Conservation (phyloP, 1,140 invertebrate genomes). For the Dendrolimus kikuchii region DNA sequence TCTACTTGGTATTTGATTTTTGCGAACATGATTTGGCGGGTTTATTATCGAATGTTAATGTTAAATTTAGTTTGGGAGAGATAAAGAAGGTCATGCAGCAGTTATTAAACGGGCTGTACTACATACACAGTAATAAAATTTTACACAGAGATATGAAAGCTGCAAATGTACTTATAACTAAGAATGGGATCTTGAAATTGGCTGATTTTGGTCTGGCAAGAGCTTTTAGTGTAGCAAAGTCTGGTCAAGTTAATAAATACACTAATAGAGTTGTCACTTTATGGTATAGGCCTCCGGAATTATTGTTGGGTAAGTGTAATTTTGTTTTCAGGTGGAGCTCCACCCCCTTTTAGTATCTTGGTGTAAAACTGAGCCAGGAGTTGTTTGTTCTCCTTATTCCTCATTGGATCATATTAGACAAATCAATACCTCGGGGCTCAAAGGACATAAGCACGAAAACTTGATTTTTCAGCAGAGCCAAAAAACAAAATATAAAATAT, state of each 20-base stretch:
- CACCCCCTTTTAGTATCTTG: no score
- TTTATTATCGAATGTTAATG: conserved; percentile 94
- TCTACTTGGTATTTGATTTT: conserved; percentile 99
- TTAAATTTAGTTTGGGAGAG: conserved; percentile 97
- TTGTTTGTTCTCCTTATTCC: no score
- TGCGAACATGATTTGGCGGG: conserved; percentile 99
- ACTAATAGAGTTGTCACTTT: conserved; percentile 98
- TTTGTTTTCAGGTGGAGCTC: no score
- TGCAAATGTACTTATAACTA: conserved; percentile 98
- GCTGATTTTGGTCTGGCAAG: conserved; percentile 95
- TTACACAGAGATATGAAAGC: conserved; percentile 99
- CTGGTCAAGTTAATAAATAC: conserved; percentile 90
- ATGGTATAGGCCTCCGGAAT: conserved; percentile 95
- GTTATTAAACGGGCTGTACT: conserved; percentile 95
- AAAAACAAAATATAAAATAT: no score
- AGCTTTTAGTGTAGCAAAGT: conserved; percentile 93
- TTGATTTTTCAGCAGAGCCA: no score
- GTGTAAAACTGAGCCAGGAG: no score
- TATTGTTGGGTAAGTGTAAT: conserved; percentile 65
- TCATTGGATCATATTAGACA: no score
- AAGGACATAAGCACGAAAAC: no score
- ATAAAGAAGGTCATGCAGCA: conserved; percentile 99
- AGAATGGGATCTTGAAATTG: conserved; percentile 93
- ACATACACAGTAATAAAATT: conserved; percentile 97
- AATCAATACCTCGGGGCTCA: no score